phyloP scores from a whole-genome alignment of 53 echinoderm and acorn worm genomes.

The Paracentrotus lividus region DNA sequence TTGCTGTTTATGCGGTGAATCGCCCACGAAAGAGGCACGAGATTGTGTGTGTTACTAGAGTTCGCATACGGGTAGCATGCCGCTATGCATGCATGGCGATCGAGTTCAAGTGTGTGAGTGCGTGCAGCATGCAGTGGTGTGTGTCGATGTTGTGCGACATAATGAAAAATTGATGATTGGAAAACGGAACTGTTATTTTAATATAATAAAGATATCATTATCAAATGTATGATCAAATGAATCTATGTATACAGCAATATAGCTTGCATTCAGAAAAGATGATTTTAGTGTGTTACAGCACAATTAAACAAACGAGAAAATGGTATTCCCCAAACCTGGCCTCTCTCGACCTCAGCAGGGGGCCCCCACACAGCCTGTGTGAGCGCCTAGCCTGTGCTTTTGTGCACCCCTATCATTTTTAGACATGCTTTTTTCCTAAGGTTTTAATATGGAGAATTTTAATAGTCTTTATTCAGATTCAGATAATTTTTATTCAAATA shows the following conservation, averaged over 20 bases:
- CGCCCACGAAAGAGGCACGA: too few relatives aligned
- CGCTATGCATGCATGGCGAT: not conserved
- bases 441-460: too few relatives aligned
- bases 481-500: too few relatives aligned
- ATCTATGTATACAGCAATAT: not conserved
- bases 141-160: not conserved
- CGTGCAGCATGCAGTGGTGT: not conserved
- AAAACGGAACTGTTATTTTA: not conserved
- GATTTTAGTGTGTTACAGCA: not conserved
- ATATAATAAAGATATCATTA: not conserved
- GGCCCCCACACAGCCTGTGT: too few relatives aligned
- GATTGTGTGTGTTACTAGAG: not conserved
- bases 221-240: not conserved
- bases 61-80: not conserved
- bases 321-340: not conserved
- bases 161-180: not conserved
- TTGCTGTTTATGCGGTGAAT: too few relatives aligned
- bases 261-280: not conserved
- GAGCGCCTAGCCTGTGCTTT: too few relatives aligned
- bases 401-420: too few relatives aligned
- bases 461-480: too few relatives aligned
- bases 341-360: too few relatives aligned
- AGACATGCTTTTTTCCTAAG: too few relatives aligned
- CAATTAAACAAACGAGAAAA: not conserved
- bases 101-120: not conserved